Conservation (phyloP, 2,888 invertebrate species). For the Monopis laevigella region DNA sequence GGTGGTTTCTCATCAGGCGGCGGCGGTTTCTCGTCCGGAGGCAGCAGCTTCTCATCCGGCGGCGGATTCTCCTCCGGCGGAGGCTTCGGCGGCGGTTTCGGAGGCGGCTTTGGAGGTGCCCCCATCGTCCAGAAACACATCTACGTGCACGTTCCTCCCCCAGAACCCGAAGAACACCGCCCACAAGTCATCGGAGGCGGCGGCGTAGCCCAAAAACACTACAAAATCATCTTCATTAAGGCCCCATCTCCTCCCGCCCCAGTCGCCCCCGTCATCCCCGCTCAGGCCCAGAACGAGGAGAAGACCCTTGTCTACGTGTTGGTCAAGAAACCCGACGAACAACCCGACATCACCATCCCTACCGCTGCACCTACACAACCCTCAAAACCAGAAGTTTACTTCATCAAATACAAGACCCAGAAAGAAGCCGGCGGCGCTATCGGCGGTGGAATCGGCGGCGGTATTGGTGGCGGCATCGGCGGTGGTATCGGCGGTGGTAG, state of each 20-base stretch:
- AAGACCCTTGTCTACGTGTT: conserved; percentile 85
- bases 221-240: conserved; percentile 89
- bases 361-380: conserved; percentile 77
- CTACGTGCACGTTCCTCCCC: conserved; percentile 85
- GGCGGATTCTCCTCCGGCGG: conserved; percentile 22
- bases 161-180: conserved; percentile 78
- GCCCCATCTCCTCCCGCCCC: conserved; percentile 81
- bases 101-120: conserved; percentile 50
- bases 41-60: conserved; percentile 23
- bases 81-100: conserved; percentile 38
- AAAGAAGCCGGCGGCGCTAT: conserved; percentile 48
- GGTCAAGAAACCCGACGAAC: conserved; percentile 85
- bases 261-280: conserved; percentile 77
- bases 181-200: conserved; percentile 71
- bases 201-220: conserved; percentile 78
- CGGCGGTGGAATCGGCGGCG: conserved; percentile 23
- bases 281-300: conserved; percentile 78
- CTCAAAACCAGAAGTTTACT: conserved; percentile 85
- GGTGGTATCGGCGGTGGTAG: conserved; percentile 26
- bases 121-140: conserved; percentile 81
- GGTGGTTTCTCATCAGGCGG: conserved; percentile 24
- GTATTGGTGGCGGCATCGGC: conserved; percentile 25
- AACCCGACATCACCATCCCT: conserved; percentile 82
- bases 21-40: conserved; percentile 35
- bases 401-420: conserved; percentile 86